A percentile compares a stretch with the other conserved stretches of the same genome.
These are phyloP conservation scores for Neostethus bicornis DNA, from an alignment of 2,797 vertebrate species.

Conservation along the genomic window DNA sequence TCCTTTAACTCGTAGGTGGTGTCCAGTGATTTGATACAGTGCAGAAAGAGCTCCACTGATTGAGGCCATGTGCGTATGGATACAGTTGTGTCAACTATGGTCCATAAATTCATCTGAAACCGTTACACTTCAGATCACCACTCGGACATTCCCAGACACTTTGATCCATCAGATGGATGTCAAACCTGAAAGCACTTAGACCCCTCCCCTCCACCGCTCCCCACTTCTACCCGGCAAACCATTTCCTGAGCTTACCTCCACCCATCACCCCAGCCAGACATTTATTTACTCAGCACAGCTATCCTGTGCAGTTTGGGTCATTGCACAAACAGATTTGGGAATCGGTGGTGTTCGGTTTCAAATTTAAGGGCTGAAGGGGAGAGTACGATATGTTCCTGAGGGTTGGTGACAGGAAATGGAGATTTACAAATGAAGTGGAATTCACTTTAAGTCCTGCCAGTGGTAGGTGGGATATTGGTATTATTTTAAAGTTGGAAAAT, in stretches of 20 bases:
- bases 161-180: conserved; percentile 66
- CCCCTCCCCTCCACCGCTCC: conserved; percentile 36
- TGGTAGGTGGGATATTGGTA: conserved; percentile 60
- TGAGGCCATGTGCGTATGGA: conserved; percentile 57
- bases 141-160: conserved; percentile 60
- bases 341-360: conserved; percentile 57
- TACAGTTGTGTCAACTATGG: conserved; percentile 41
- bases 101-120: conserved; percentile 65
- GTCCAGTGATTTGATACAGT: conserved; percentile 49
- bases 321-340: conserved; percentile 56
- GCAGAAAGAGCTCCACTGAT: conserved; percentile 39
- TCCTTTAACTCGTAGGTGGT: conserved; percentile 48
- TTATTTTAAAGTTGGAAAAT: conserved; percentile 67
- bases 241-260: conserved; percentile 67
- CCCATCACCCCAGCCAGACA: conserved; percentile 55
- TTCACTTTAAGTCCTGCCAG: conserved; percentile 65
- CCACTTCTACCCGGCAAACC: no score
- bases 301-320: conserved; percentile 47
- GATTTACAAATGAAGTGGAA: conserved; percentile 59
- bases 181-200: conserved; percentile 73
- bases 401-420: conserved; percentile 68
- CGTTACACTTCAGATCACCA: conserved; percentile 49
- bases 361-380: conserved; percentile 26
- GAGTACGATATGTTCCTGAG: conserved; percentile 62
- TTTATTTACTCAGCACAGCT: conserved; percentile 70